Conservation (phyloP, 2,888 invertebrate genomes). For the Ernsta delagoae region DNA sequence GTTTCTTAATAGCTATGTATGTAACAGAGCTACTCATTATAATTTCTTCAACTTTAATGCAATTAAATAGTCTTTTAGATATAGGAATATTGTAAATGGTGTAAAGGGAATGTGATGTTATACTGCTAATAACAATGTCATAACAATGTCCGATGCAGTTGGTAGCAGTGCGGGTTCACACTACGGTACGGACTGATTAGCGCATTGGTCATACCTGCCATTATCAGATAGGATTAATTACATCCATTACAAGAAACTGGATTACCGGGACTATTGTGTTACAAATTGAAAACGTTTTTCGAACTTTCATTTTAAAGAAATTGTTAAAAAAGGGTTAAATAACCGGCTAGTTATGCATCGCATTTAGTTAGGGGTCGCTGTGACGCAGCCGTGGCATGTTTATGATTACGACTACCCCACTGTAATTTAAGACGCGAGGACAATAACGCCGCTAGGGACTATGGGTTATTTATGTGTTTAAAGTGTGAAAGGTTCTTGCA, state of each 20-base stretch:
- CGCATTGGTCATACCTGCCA: background rate
- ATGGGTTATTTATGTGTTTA: slow-evolving; percentile 3
- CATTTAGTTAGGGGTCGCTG: background rate
- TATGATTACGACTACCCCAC: background rate
- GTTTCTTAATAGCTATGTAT: too few relatives aligned
- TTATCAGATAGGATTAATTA: background rate
- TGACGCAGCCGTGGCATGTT: background rate
- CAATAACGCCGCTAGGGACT: background rate
- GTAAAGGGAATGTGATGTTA: too few relatives aligned
- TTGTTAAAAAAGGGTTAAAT: slow-evolving; percentile 1
- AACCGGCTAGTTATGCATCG: background rate
- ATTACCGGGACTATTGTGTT: slow-evolving; percentile 5
- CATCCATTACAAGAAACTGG: background rate
- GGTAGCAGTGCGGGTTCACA: too few relatives aligned
- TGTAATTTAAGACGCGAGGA: slow-evolving; percentile 6
- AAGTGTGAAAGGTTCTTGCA: background rate
- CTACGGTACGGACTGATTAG: too few relatives aligned
- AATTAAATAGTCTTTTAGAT: too few relatives aligned
- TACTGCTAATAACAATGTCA: too few relatives aligned
- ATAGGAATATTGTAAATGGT: too few relatives aligned
- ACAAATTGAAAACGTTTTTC: slow-evolving; percentile 6
- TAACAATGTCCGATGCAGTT: too few relatives aligned
- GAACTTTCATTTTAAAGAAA: background rate
- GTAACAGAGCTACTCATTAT: too few relatives aligned
- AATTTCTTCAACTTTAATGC: too few relatives aligned